phyloP scores from a whole-genome alignment of 2,797 vertebrate genomes.

The Sebastes matsubarae region DNA sequence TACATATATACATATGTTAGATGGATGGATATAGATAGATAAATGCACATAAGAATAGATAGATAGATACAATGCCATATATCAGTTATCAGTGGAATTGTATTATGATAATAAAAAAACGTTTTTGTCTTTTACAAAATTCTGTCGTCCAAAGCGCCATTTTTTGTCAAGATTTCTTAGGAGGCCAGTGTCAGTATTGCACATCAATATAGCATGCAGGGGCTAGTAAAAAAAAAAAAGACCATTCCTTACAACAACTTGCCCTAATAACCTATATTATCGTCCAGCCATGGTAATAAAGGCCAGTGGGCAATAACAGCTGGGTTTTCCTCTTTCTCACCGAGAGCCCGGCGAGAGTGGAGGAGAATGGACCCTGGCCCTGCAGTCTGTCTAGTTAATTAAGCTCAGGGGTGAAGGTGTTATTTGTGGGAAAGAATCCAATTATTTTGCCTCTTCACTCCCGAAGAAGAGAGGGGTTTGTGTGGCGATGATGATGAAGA shows the following conservation, averaged over 20 bases:
- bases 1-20: neutral
- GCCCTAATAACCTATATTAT: conserved; percentile 79
- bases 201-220: conserved; percentile 7
- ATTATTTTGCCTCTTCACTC: conserved; percentile 85
- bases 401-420: conserved; percentile 88
- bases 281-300: conserved; percentile 76
- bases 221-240: conserved; percentile 44
- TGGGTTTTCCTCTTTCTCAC: conserved; percentile 71
- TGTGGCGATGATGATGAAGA: conserved; percentile 73
- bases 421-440: conserved; percentile 91
- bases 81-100: neutral
- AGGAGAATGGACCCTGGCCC: conserved; percentile 77
- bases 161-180: neutral
- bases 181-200: conserved; percentile 6
- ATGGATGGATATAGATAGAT: neutral
- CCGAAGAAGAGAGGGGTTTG: conserved; percentile 69
- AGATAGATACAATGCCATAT: neutral
- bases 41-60: neutral
- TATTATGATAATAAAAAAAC: neutral
- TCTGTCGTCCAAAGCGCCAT: neutral
- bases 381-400: conserved; percentile 85
- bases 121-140: neutral
- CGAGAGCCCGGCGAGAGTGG: conserved; percentile 56
- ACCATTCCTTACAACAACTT: conserved; percentile 62
- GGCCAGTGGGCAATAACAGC: conserved; percentile 79